phyloP scores from a whole-genome alignment of 2,113 vertebrate species.

The Zosterops pallidus region DNA sequence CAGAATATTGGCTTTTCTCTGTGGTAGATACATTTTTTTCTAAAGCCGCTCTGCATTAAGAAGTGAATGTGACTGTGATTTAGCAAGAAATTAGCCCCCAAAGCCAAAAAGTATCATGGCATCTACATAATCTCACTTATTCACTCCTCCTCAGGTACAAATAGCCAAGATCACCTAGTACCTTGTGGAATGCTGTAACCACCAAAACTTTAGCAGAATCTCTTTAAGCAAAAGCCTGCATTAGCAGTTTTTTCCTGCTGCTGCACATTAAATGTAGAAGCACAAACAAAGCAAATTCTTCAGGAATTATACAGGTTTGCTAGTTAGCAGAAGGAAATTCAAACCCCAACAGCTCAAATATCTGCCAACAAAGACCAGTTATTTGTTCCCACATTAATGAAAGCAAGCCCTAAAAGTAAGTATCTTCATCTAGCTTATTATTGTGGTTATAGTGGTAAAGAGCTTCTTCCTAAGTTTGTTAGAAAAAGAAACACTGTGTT shows the following conservation, averaged over 20 bases:
- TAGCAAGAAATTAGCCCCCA: not conserved
- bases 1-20: not conserved
- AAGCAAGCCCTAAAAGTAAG: not conserved
- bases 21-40: not conserved
- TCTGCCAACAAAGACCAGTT: not conserved
- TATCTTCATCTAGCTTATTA: not conserved
- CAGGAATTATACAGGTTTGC: not conserved
- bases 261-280: not conserved
- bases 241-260: not conserved
- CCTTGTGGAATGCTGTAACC: not conserved
- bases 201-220: not conserved
- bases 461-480: not conserved
- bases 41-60: not conserved
- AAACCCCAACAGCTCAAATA: not conserved
- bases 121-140: not conserved
- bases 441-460: not conserved
- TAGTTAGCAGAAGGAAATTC: not conserved
- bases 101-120: not conserved
- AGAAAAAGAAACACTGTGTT: not conserved
- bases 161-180: not conserved
- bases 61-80: not conserved
- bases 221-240: not conserved
- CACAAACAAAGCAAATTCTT: not conserved
- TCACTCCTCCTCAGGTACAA: not conserved
- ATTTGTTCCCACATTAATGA: not conserved